Evolutionary conservation across 2,888 invertebrate genomes (phyloP).

Genomic region (Drosophila nigricruria): DNA sequence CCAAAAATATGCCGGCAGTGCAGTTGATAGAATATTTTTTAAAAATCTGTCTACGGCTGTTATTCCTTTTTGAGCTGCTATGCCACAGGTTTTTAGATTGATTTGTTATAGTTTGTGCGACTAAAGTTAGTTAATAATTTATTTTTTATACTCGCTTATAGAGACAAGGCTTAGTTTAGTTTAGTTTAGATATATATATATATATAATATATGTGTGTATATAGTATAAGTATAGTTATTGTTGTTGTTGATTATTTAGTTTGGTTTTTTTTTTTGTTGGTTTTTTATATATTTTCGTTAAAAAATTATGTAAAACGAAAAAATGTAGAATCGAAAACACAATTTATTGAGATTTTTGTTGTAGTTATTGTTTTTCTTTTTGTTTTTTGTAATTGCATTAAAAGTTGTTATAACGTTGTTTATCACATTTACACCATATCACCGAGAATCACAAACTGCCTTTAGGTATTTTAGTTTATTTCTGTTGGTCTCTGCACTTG

Average conservation of each 20-base stretch:
- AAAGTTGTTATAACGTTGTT: constrained; percentile 72
- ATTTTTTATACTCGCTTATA: constrained; percentile 41
- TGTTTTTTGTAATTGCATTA: constrained; percentile 53
- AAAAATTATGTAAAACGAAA: constrained; percentile 67
- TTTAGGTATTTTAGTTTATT: constrained; percentile 38
- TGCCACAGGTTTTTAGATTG: constrained; percentile 28
- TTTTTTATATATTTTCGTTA: constrained; percentile 38
- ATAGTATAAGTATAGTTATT: constrained; percentile 66
- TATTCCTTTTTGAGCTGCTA: constrained; percentile 37
- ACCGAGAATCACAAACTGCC: constrained; percentile 80
- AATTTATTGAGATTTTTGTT: constrained; percentile 46
- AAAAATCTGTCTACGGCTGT: constrained; percentile 36
- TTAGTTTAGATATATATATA: constrained; percentile 38
- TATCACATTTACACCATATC: constrained; percentile 81
- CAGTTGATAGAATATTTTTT: constrained; percentile 69
- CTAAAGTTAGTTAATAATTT: constrained; percentile 41
- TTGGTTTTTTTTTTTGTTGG: constrained; percentile 3
- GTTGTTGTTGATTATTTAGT: constrained; percentile 49
- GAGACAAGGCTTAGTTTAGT: constrained; percentile 74
- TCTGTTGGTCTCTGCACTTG: constrained; percentile 71
- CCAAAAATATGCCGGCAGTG: constrained; percentile 78
- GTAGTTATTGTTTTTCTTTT: constrained; percentile 36
- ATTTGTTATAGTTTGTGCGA: constrained; percentile 64
- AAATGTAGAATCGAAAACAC: constrained; percentile 67
- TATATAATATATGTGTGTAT: constrained; percentile 43